phyloP scores from a whole-genome alignment of 2,797 vertebrate species.

The Crenuchus spilurus region DNA sequence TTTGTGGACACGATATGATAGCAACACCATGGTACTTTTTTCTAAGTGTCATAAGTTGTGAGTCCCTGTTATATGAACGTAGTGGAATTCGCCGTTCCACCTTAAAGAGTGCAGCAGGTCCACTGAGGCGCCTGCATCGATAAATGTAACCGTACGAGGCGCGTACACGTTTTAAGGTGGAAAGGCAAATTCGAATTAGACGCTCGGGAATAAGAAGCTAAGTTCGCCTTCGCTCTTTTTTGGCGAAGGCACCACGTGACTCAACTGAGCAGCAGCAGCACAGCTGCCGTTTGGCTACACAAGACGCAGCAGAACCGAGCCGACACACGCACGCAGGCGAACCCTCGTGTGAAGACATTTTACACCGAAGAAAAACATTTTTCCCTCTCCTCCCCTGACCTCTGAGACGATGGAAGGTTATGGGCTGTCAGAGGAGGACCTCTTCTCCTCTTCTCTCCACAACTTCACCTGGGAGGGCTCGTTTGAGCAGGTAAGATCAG shows the following conservation, averaged over 20 bases:
- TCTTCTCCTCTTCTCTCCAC: conserved; percentile 86
- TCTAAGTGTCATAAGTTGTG: no score
- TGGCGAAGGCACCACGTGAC: conserved; percentile 59
- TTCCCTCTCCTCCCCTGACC: conserved; percentile 51
- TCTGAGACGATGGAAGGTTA: conserved; percentile 87
- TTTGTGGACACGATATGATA: no score
- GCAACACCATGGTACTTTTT: no score
- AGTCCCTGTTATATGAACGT: no score
- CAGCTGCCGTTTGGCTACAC: conserved; percentile 60
- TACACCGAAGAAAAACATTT: neutral
- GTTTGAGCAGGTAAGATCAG: conserved; percentile 88
- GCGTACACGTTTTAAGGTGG: no score
- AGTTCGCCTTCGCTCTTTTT: conserved; percentile 69
- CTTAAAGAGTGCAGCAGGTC: no score
- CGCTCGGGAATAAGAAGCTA: no score
- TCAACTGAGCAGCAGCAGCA: conserved; percentile 43
- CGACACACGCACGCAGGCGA: conserved; percentile 16
- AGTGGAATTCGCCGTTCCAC: no score
- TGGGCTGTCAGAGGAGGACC: conserved; percentile 88
- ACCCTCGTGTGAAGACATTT: conserved; percentile 54
- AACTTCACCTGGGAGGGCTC: conserved; percentile 93
- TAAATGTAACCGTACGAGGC: no score
- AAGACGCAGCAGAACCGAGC: conserved; percentile 64
- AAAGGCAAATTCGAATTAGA: no score
- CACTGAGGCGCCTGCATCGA: no score